Base-by-base conservation (phyloP, 2,888 invertebrate genomes). In the Ichneumoninae sp. region DNA sequence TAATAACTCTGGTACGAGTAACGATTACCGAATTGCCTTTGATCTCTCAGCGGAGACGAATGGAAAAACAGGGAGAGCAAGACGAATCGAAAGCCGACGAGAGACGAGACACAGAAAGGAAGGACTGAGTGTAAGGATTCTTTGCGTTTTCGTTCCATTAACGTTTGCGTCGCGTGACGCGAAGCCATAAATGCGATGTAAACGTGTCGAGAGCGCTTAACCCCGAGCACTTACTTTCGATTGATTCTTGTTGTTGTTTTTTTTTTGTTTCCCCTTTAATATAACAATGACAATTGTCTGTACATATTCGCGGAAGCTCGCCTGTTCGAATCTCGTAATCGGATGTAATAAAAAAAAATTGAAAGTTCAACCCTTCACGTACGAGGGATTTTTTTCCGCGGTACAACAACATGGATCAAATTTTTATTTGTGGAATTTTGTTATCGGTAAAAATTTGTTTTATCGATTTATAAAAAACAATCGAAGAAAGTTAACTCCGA, bases 111-210 rank as follows among this genome's bases (percentile, higher is more conserved):
- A 40, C 47, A 36, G 78, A 72, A 78, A 72, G 33, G n/a, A 44
- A 50, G 36, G 78, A 36, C 30, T 30, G 75, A 10, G 10, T 83
- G 30, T 30, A 76, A 72, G 85, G 85, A 74, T 82, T 85, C 85
- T 70, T 77, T 44, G 71, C 54, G 76, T 68, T 76, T 70, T 85
- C 75, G 54, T 72, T 72, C 47, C 72, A 74, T 80, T 71, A 69
- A 69, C 47, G 89, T 90, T 88, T 89, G 87, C 88, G 88, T 91
- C 88, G 90, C 87, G 87, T 90, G 91, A 91, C 88, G 50, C 44
- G 79, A 85, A 82, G 76, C 85, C 85, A 80, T 82, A 69, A 82
- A 80, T 47, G 13, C 13, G 44, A 57, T 66, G 54, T 47, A 71
- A 82, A 82, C 79, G 79, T 76, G 76, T 77, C 62, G 76, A 65